Evolutionary conservation across 2,113 vertebrate species (phyloP), one percentile per base, ranked within the genome.

Genomic region (Upupa epops): DNA sequence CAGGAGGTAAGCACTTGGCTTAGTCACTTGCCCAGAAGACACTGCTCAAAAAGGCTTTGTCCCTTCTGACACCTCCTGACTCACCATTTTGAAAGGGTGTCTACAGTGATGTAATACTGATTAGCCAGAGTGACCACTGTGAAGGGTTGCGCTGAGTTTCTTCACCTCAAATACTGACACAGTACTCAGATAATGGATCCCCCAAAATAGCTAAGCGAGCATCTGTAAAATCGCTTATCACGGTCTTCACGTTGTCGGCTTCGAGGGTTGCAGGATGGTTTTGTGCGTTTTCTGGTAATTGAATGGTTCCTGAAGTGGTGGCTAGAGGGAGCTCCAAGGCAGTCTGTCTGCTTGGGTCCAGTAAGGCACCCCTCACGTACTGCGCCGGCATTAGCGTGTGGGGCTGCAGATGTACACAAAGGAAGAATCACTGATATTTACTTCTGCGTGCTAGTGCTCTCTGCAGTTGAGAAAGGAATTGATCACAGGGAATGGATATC

Each of bases 321-420:
- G 55, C 95, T 91, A 95, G 96, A 94, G 95, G 96, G 96, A 95
- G 96, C 96, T 91, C 87, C 94, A 66, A 51, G 7, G 85, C 93
- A 90, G 69, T 5, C 34, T 52, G 64, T 26, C 7, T 36, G n/a
- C 3, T 8, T 34, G 31, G n/a, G 9, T 3, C n/a, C n/a, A 2
- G 10, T 1, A 13, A 36, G 68, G 16, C 60, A 0, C 0, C 52
- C 37, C 2, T 7, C 13, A 3, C 8, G 4, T 6, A 18, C 18
- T 51, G 63, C 46, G 21, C 56, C 68, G 40, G 2, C 8, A 26
- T 66, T 7, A 7, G 5, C 5, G 7, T 17, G 0, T 5, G 66
- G 24, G 40, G 46, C 54, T 48, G 45, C 6, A 19, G 37, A 21
- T 31, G 60, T 24, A 49, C 45, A 36, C 65, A 16, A 46, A 56